These are phyloP conservation scores for Columba guinea DNA, from an alignment of 2,797 vertebrate species.

Conservation along the genomic window DNA sequence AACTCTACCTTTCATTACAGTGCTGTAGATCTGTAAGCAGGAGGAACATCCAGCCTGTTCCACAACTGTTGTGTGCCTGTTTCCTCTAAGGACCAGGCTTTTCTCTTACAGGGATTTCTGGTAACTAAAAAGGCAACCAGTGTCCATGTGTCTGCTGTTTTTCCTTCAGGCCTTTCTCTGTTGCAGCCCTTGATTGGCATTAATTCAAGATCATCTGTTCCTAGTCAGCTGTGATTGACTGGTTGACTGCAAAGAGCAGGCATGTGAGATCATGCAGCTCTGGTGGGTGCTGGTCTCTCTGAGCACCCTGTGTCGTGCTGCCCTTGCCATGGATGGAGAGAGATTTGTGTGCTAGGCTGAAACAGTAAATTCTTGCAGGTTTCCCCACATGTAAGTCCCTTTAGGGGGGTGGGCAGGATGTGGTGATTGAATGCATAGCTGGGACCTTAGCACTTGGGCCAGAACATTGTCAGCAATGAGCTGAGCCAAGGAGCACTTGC, in stretches of 20 bases:
- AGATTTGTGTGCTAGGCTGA: background rate
- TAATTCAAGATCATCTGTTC: background rate
- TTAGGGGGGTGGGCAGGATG: background rate
- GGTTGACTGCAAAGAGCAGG: background rate
- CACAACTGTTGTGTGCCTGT: accelerated
- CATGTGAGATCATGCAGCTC: accelerated
- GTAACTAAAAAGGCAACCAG: background rate
- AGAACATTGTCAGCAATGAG: background rate
- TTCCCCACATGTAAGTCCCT: background rate
- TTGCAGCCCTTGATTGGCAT: background rate
- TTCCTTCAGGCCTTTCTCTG: background rate
- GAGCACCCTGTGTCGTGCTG: background rate
- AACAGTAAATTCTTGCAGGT: background rate
- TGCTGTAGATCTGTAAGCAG: background rate
- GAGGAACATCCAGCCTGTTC: background rate
- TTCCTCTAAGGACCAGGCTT: background rate
- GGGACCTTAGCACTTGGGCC: background rate
- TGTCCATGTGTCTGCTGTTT: background rate
- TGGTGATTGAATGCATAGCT: background rate
- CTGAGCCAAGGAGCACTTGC: background rate
- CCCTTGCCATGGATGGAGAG: background rate
- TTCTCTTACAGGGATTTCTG: background rate
- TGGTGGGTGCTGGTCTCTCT: background rate
- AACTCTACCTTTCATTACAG: background rate
- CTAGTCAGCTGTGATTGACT: background rate